Percentiles rank a stretch among this genome's conserved stretches.
phyloP scores from a whole-genome alignment of 2,113 vertebrate species.

The Ursus arctos region DNA sequence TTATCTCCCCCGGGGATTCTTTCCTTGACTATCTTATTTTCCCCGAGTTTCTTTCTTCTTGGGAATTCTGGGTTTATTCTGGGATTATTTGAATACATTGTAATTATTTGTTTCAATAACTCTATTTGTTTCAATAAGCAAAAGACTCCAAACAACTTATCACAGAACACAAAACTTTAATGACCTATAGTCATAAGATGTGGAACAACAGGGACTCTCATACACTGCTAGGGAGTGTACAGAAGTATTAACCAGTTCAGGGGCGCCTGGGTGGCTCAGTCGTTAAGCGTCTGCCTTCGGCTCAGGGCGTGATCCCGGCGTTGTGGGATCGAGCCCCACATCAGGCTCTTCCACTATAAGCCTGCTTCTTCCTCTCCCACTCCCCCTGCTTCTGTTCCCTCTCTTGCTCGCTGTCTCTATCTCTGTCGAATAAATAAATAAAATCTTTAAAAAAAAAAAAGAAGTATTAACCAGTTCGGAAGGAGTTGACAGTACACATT shows the following conservation, averaged over 20 bases:
- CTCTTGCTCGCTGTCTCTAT: no score
- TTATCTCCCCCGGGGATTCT: neutral
- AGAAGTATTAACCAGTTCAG: no score
- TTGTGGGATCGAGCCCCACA: no score
- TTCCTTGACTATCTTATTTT: neutral
- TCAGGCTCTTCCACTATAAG: no score
- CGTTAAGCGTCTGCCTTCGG: no score
- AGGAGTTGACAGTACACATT: neutral
- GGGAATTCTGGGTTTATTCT: constrained; percentile 43
- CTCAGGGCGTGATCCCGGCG: no score
- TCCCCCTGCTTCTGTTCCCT: no score
- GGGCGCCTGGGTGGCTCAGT: no score
- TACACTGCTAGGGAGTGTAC: neutral
- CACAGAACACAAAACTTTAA: constrained; percentile 50
- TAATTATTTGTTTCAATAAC: neutral
- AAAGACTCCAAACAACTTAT: constrained; percentile 21
- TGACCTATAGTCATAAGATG: neutral
- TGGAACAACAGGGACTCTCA: neutral
- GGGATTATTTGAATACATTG: constrained; percentile 4
- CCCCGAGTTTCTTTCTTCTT: neutral
- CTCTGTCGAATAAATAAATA: no score
- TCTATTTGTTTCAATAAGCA: neutral
- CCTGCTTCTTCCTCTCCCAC: no score
- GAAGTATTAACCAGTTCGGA: neutral
- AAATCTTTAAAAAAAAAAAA: no score